Conservation (phyloP, 2,113 vertebrate species). For the Mesitornis unicolor region DNA sequence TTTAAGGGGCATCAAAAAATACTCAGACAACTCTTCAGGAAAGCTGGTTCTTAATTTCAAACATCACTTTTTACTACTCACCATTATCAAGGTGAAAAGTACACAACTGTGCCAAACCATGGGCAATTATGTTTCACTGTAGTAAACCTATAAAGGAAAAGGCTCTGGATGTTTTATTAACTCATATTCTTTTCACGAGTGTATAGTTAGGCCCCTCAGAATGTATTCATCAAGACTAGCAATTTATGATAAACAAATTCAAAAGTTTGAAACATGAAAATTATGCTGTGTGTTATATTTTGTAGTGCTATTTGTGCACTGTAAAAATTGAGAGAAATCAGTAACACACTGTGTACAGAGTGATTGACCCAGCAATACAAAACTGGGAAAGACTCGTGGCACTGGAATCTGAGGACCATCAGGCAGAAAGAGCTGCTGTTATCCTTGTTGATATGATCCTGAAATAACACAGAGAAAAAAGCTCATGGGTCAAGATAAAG, state of each 20-base stretch:
- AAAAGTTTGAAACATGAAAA: background rate
- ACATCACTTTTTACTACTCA: background rate
- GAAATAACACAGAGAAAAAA: background rate
- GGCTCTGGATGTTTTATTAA: slow-evolving; percentile 18
- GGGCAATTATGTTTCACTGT: slow-evolving; percentile 27
- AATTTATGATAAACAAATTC: slow-evolving; percentile 17
- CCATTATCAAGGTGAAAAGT: slow-evolving; percentile 40
- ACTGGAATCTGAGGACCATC: background rate
- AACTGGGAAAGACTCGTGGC: background rate
- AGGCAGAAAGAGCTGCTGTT: background rate
- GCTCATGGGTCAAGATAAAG: background rate
- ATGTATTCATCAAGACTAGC: background rate
- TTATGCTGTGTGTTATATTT: background rate
- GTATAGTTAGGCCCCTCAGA: background rate
- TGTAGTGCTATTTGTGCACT: background rate
- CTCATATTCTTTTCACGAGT: background rate
- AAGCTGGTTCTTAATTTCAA: slow-evolving; percentile 18
- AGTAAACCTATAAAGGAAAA: slow-evolving; percentile 4
- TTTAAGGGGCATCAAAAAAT: background rate
- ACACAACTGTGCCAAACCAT: slow-evolving; percentile 12
- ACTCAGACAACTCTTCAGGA: slow-evolving; percentile 3
- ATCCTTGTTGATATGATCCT: background rate
- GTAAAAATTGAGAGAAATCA: background rate
- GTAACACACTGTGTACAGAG: background rate
- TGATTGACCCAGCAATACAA: background rate